These are phyloP conservation scores for Capitulum mitella DNA, from an alignment of 2,888 invertebrate species.

Conservation along the genomic window DNA sequence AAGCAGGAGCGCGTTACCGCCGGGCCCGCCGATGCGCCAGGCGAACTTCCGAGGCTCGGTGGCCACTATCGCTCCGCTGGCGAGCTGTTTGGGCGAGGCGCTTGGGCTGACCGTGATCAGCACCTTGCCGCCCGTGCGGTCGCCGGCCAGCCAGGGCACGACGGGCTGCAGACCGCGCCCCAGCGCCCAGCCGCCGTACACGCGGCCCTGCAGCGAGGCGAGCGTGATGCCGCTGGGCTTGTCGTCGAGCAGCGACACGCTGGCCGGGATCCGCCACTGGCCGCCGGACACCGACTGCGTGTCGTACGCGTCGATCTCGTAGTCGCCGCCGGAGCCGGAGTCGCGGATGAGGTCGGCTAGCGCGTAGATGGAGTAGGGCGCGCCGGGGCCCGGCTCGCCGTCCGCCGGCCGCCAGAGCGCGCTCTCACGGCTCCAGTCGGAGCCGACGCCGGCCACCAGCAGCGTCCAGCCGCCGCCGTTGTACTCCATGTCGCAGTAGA, in stretches of 20 bases:
- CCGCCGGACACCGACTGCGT: background rate
- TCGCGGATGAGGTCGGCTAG: background rate
- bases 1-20: too few relatives aligned
- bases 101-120: too few relatives aligned
- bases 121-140: background rate
- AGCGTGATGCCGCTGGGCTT: background rate
- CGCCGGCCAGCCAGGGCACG: conserved; percentile 1
- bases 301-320: conserved; percentile 5
- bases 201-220: background rate
- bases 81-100: too few relatives aligned
- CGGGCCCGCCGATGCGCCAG: too few relatives aligned
- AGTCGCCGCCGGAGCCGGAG: background rate
- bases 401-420: background rate
- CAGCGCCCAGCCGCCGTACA: background rate
- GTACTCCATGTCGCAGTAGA: background rate
- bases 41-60: too few relatives aligned
- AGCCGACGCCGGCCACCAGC: background rate
- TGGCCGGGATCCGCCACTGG: background rate
- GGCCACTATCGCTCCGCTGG: too few relatives aligned
- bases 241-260: background rate
- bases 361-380: background rate
- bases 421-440: background rate
- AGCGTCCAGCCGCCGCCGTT: conserved; percentile 8
- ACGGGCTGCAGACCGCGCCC: background rate
- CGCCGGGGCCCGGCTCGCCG: background rate